Conservation (phyloP, 2,888 invertebrate species). For the Cancer borealis region DNA sequence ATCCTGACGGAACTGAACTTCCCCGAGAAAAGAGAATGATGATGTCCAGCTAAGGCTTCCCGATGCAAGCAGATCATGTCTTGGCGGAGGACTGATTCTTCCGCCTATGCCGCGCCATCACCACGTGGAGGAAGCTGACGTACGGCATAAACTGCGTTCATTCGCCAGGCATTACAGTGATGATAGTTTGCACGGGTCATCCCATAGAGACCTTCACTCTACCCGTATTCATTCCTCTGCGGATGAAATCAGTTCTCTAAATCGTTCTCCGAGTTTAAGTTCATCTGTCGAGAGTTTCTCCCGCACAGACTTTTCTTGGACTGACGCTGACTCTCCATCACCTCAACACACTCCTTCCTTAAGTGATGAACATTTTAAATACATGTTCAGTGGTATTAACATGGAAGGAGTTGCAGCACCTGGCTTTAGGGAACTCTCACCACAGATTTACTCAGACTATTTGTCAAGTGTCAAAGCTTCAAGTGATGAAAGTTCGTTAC, state of each 20-base stretch:
- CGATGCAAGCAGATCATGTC: slow-evolving; percentile 67
- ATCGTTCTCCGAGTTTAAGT: slow-evolving; percentile 90
- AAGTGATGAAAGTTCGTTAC: slow-evolving; percentile 73
- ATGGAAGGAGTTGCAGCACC: slow-evolving; percentile 72
- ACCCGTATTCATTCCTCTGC: slow-evolving; percentile 85
- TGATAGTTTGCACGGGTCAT: slow-evolving; percentile 84
- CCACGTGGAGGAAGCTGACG: slow-evolving; percentile 78
- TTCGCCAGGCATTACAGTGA: slow-evolving; percentile 86
- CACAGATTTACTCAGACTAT: slow-evolving; percentile 76
- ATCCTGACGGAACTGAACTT: slow-evolving; percentile 62
- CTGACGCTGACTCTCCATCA: slow-evolving; percentile 82
- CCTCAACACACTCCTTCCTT: slow-evolving; percentile 77
- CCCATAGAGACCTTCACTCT: slow-evolving; percentile 75
- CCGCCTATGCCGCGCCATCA: slow-evolving; percentile 77
- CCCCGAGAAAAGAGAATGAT: slow-evolving; percentile 66
- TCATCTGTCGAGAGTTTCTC: slow-evolving; percentile 91
- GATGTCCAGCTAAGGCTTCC: slow-evolving; percentile 53
- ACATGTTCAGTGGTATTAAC: slow-evolving; percentile 76
- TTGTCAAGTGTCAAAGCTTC: slow-evolving; percentile 75
- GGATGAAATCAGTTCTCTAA: slow-evolving; percentile 90
- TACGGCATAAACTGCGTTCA: slow-evolving; percentile 77
- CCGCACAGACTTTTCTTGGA: slow-evolving; percentile 82
- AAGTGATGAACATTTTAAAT: slow-evolving; percentile 76
- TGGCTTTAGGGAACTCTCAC: slow-evolving; percentile 74
- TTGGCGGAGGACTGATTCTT: slow-evolving; percentile 74